Evolutionary conservation across 2,113 vertebrate species (phyloP).

Genomic region (Osmerus eperlanus): DNA sequence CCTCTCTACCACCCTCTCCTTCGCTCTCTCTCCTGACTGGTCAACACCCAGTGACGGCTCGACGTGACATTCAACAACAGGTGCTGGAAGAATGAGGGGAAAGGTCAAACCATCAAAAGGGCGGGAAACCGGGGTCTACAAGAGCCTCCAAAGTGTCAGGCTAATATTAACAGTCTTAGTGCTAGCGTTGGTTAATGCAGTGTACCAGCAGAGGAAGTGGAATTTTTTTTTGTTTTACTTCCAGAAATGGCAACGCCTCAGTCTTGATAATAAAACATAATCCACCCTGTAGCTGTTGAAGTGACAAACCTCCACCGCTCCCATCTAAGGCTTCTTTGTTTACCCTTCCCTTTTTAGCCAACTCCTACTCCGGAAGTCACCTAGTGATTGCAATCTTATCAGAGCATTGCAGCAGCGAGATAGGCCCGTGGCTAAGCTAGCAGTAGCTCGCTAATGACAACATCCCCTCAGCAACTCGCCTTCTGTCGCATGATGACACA

Average conservation of each 20-base stretch:
- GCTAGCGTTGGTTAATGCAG: constrained; percentile 12
- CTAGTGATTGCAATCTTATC: constrained; percentile 62
- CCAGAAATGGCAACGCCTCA: constrained; percentile 30
- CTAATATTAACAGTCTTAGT: neutral
- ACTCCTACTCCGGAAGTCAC: constrained; percentile 43
- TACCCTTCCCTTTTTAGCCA: constrained; percentile 28
- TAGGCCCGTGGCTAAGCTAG: constrained; percentile 39
- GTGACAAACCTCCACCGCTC: constrained; percentile 6
- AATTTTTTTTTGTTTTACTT: neutral
- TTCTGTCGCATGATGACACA: constrained; percentile 22
- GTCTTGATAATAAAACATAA: constrained; percentile 46
- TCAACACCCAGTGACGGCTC: neutral
- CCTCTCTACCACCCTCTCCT: neutral
- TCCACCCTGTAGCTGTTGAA: constrained; percentile 37
- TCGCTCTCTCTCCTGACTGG: neutral
- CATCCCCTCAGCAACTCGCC: constrained; percentile 9
- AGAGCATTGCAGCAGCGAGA: constrained; percentile 53
- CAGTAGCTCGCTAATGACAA: constrained; percentile 19
- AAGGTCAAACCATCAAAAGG: constrained; percentile 16
- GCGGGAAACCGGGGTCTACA: constrained; percentile 1
- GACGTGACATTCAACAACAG: constrained; percentile 29
- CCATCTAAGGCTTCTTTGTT: constrained; percentile 41
- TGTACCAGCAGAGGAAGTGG: constrained; percentile 25
- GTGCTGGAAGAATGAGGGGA: constrained; percentile 29
- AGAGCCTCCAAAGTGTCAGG: neutral